These are phyloP conservation scores for Malurus melanocephalus DNA, from an alignment of 2,113 vertebrate species.

Conservation along the genomic window DNA sequence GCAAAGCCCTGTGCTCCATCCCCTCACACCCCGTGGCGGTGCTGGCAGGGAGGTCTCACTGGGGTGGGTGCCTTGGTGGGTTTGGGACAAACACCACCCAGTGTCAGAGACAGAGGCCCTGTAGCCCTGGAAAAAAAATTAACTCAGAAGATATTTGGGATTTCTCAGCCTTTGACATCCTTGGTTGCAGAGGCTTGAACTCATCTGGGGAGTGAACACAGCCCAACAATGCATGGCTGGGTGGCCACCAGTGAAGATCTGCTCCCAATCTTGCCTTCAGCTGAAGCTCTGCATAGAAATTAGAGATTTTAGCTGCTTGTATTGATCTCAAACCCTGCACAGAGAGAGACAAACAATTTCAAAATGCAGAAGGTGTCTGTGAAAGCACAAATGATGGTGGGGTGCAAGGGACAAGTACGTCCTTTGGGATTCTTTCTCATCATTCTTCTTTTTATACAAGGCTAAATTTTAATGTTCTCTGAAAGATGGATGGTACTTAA, in stretches of 20 bases:
- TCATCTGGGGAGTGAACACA: neutral
- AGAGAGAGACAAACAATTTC: neutral
- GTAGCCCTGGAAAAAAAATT: neutral
- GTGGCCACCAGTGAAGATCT: neutral
- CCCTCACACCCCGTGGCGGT: neutral
- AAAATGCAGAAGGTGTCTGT: neutral
- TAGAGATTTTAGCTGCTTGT: neutral
- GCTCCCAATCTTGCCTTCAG: neutral
- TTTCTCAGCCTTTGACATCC: neutral
- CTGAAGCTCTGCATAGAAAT: neutral
- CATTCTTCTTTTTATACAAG: neutral
- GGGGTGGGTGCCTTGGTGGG: neutral
- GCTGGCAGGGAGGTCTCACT: neutral
- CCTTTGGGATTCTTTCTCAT: neutral
- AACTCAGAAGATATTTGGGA: neutral
- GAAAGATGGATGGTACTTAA: constrained; percentile 13
- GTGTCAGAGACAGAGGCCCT: neutral
- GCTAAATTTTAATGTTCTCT: constrained; percentile 1
- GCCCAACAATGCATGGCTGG: rapidly evolving
- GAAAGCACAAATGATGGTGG: neutral
- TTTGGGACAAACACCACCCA: neutral
- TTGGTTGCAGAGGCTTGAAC: neutral
- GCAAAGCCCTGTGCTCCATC: rapidly evolving
- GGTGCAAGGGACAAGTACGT: neutral
- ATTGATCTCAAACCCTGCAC: neutral